These are phyloP conservation scores for Mythimna pallens DNA, from an alignment of 2,888 invertebrate species.

Conservation along the genomic window DNA sequence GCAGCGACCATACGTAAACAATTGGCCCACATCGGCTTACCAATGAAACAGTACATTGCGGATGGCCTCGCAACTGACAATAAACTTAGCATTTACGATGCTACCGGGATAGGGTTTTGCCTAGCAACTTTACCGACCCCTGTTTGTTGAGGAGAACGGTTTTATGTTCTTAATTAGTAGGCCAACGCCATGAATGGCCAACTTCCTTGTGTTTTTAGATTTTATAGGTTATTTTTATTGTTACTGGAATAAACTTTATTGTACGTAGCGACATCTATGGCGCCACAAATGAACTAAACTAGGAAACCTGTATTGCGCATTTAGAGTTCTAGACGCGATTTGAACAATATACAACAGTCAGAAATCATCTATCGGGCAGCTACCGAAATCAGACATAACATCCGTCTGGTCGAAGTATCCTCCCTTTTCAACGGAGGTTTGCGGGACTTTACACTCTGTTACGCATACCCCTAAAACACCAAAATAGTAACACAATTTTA, in stretches of 20 bases:
- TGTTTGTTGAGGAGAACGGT: neutral
- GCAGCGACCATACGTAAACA: slow-evolving; percentile 40
- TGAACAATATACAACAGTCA: too few species aligned
- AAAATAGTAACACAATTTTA: too few species aligned
- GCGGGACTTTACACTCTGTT: too few species aligned
- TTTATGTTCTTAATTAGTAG: slow-evolving; percentile 16
- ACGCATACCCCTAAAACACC: too few species aligned
- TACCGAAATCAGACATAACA: too few species aligned
- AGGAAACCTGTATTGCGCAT: too few species aligned
- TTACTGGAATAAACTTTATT: neutral
- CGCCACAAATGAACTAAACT: too few species aligned
- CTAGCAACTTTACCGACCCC: slow-evolving; percentile 12
- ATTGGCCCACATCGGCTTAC: slow-evolving; percentile 37
- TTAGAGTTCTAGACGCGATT: too few species aligned
- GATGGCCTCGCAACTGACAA: slow-evolving; percentile 50
- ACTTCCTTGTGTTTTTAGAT: neutral
- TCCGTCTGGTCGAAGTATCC: too few species aligned
- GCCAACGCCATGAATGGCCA: neutral
- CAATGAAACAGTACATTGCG: slow-evolving; percentile 42
- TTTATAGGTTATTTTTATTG: neutral
- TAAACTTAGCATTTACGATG: slow-evolving; percentile 58
- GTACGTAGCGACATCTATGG: too few species aligned
- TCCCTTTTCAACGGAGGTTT: too few species aligned
- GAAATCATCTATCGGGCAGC: too few species aligned
- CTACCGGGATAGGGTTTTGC: slow-evolving; percentile 23